Base-by-base conservation (phyloP, 2,888 invertebrate species). In the Neuroscelio doddi region DNA sequence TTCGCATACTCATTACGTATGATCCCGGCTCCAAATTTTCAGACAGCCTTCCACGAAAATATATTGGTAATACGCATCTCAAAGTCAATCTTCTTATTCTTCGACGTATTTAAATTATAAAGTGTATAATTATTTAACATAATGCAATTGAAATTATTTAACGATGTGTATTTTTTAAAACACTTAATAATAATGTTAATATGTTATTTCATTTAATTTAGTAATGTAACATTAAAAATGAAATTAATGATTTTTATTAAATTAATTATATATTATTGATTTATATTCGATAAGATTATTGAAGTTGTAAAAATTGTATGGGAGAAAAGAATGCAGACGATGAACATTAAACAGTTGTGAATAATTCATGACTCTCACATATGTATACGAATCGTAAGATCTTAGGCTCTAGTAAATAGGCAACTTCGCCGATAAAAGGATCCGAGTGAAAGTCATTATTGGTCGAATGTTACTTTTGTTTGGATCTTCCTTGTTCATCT, bases 381-480 rank as follows among this genome's bases (percentile, higher is more conserved):
- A n/a, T n/a, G n/a, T n/a, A n/a, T n/a, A n/a, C n/a, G n/a, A n/a
- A 27, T 26, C 12, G 42, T 15, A 41, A 36, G 62, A 66, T 66
- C 57, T 42, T 12, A 34, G 27, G 53, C 57, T 62, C 52, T 49
- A 29, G 41, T 16, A 36, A 46, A 50, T 63, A 55, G 34, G 42
- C 26, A 55, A 62, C 64, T 62, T 62, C 58, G 61, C 59, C 49
- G 58, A 64, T 67, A 64, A 69, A 67, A 50, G 66, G 56, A 16
- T 46, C 38, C 50, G 56, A 67, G 69, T 64, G 69, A 69, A 67
- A 69, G 69, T 69, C 66, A 69, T 64, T 67, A 64, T 64, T 64
- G 67, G 52, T 63, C 10, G 44, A 47, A 67, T 51, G 57, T 10
- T 42, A 47, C 51, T 34, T 39, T 27, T 14, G 46, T 39, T 27